Evolutionary conservation across 2,797 vertebrate species (phyloP), one percentile per base, ranked within the genome.

Genomic region (Pangasius djambal): DNA sequence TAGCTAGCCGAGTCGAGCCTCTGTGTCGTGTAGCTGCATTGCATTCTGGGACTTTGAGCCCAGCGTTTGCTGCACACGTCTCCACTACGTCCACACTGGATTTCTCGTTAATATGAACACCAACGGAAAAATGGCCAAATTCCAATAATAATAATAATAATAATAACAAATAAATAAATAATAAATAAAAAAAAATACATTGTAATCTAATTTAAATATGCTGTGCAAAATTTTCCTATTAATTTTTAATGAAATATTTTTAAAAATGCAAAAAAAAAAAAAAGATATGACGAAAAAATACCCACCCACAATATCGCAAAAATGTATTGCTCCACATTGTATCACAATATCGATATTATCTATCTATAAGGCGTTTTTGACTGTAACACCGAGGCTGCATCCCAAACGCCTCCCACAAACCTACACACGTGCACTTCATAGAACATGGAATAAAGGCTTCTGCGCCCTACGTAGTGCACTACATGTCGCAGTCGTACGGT

Each of bases 401-500:
- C 6, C 7, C 40, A 67, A 67, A 67, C 83, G 2, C 0, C 83
- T 10, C 15, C 4, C 28, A 31, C 4, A 0, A 20, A 20, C 61
- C 40, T 50, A 52, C 83, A 52, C 44, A 28, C 0, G 59, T 7
- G 22, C 37, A 63, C 81, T 44, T 0, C 81, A 52, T 0, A 34
- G 28, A 1, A 6, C n/a, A 34, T 0, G 4, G 5, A 34, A 69
- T 70, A 69, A 85, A 85, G 40, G 15, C 28, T 13, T 25, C 4
- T 31, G 22, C 63, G 63, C 83, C 44, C 63, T 85, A 70, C 9
- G 0, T 69, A 85, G 83, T 69, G 65, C 83, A 69, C 65, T 85
- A 70, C 0, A 25, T 22, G 0, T 55, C 4, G 6, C 0, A 22
- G 8, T 22, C 0, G 15, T 7, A 55, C 0, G 16, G 10, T 7